Evolutionary conservation across 1,140 invertebrate genomes (phyloP).

Genomic region (Zaprionus camerounensis): DNA sequence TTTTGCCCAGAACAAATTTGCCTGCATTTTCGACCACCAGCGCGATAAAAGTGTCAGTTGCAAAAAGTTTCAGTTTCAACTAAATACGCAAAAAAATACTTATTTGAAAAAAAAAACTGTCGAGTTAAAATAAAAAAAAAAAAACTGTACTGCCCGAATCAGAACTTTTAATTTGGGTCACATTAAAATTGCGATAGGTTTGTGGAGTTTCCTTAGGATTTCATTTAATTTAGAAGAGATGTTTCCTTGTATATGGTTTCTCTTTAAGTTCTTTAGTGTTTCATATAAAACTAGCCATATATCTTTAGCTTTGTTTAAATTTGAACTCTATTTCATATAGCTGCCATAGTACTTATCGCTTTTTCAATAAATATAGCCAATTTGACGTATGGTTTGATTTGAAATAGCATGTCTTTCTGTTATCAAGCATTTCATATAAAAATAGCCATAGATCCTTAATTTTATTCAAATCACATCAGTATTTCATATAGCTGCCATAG

Average conservation of each 20-base stretch:
- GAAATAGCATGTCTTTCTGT: neutral
- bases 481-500: neutral
- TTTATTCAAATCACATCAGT: neutral
- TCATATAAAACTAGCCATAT: too few species aligned
- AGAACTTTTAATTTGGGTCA: conserved; percentile 9
- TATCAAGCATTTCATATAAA: too few species aligned
- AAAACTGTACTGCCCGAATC: neutral
- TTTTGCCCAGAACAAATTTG: conserved; percentile 44
- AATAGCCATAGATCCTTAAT: too few species aligned
- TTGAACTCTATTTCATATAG: too few species aligned
- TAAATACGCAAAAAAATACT: conserved; percentile 5
- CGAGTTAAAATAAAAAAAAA: neutral
- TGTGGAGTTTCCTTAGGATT: neutral
- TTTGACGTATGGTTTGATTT: too few species aligned
- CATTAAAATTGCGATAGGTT: neutral
- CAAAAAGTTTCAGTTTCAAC: conserved; percentile 55
- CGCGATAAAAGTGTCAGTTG: conserved; percentile 69
- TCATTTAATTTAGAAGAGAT: neutral
- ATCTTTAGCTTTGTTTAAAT: too few species aligned
- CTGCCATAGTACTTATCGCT: too few species aligned
- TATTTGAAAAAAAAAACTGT: conserved; percentile 31
- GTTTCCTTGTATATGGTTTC: too few species aligned
- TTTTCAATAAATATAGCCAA: too few species aligned
- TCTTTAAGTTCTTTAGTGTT: neutral
- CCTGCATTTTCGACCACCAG: conserved; percentile 58